Percentiles rank a stretch among this genome's conserved stretches.
Evolutionary conservation across 1,140 invertebrate species (phyloP).

Genomic region (Whitmania pigra): DNA sequence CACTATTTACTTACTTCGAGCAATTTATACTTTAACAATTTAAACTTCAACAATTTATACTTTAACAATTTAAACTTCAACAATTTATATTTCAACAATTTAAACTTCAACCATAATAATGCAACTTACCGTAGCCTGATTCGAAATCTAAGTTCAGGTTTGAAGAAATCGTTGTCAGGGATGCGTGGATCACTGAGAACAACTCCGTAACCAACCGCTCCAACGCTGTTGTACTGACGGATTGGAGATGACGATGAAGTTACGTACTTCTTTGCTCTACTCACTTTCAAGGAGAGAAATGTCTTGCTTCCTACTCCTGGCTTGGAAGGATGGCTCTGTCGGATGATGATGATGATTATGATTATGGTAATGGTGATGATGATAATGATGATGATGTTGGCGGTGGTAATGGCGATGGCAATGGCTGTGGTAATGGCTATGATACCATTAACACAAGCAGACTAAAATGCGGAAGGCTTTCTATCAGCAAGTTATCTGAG

Average conservation of each 20-base stretch:
- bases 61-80: too few relatives aligned
- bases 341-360: conserved; percentile 14
- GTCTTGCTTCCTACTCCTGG: conserved; percentile 18
- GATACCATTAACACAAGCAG: background rate
- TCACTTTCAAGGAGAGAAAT: conserved; percentile 4
- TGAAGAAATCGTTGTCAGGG: conserved; percentile 23
- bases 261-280: conserved; percentile 20
- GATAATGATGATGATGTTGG: conserved; percentile 8
- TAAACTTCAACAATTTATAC: too few relatives aligned
- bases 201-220: conserved; percentile 18
- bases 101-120: background rate
- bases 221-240: conserved; percentile 20
- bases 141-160: conserved; percentile 14
- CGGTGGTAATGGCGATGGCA: background rate
- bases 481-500: too few relatives aligned
- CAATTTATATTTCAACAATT: too few relatives aligned
- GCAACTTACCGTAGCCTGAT: conserved; percentile 17
- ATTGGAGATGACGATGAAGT: conserved; percentile 4
- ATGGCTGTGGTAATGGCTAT: background rate
- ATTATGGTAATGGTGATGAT: too few relatives aligned
- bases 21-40: too few relatives aligned
- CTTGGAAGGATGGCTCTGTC: conserved; percentile 14
- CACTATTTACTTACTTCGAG: too few relatives aligned
- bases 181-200: conserved; percentile 17
- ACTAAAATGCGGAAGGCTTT: background rate